Conservation (phyloP, 2,113 vertebrate species). For the Thinocorus orbignyianus region DNA sequence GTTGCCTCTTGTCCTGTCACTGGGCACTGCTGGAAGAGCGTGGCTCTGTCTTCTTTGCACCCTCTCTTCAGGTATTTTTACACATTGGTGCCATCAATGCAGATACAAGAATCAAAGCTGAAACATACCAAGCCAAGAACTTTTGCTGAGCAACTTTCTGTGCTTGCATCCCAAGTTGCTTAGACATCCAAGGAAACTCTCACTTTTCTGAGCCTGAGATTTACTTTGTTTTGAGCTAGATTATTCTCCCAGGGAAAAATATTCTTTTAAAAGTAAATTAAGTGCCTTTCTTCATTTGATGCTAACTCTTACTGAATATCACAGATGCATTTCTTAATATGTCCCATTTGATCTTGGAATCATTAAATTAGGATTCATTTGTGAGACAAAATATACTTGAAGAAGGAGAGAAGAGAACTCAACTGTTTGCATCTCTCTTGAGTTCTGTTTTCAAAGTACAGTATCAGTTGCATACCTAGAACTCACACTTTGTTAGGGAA, state of each 20-base stretch:
- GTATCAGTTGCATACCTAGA: background rate
- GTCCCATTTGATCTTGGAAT: background rate
- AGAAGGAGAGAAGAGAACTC: background rate
- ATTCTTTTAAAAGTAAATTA: background rate
- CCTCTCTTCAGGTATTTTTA: background rate
- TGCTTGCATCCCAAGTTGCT: background rate
- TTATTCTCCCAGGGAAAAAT: background rate
- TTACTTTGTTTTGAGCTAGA: background rate
- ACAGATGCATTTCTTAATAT: background rate
- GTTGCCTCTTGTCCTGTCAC: background rate
- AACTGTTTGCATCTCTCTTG: background rate
- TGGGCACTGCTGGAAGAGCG: background rate
- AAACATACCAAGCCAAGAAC: background rate
- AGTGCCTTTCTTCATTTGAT: background rate
- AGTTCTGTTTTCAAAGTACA: background rate
- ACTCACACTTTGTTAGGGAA: background rate
- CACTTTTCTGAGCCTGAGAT: background rate
- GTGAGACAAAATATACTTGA: background rate
- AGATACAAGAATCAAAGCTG: background rate
- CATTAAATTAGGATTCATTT: background rate
- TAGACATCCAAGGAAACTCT: background rate
- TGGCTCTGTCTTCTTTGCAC: background rate
- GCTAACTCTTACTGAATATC: background rate
- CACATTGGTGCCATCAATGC: background rate
- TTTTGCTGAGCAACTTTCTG: background rate